Evolutionary conservation across 2,113 vertebrate genomes (phyloP), one percentile per base, ranked within the genome.

Genomic region (Salvator merianae): DNA sequence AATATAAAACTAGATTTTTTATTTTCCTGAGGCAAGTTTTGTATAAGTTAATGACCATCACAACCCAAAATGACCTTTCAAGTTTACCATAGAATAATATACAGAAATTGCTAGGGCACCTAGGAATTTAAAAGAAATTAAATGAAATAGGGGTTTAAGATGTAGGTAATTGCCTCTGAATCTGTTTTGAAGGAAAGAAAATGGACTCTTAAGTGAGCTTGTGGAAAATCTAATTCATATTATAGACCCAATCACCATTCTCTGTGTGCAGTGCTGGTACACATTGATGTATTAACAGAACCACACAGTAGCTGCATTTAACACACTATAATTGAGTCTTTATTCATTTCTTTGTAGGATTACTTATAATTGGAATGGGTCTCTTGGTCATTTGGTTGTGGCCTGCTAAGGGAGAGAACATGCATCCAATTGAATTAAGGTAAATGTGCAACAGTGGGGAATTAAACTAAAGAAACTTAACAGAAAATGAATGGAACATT

Each of bases 291-390:
- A 89, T 79, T 76, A 53, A 38, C 53, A 88, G 66, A 80, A 36
- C 36, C 63, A 34, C 2, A 73, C 62, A 43, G 66, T 79, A 86
- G 13, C 85, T 92, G 82, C 72, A 79, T 83, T 89, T 88, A 83
- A 88, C 82, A 84, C 36, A 70, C 53, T 59, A 13, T 90, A 92
- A 90, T 32, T 90, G 86, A 85, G 38, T 82, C 88, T 95, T 89
- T 82, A 82, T 89, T 94, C 13, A 83, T 91, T 88, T 91, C 63
- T 94, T 92, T 88, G 75, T 84, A 83, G 75, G 85, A 88, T 89
- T 91, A 80, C 65, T 89, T 87, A 68, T 88, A 88, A 94, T 88
- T 94, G 81, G 79, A 84, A 26, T 9, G 38, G 74, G 43, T 32
- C 7, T 79, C 40, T 79, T 7, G 26, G 77, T 90, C 3, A 0